phyloP scores from a whole-genome alignment of 1,140 invertebrate species.

The Orchesella cincta region DNA sequence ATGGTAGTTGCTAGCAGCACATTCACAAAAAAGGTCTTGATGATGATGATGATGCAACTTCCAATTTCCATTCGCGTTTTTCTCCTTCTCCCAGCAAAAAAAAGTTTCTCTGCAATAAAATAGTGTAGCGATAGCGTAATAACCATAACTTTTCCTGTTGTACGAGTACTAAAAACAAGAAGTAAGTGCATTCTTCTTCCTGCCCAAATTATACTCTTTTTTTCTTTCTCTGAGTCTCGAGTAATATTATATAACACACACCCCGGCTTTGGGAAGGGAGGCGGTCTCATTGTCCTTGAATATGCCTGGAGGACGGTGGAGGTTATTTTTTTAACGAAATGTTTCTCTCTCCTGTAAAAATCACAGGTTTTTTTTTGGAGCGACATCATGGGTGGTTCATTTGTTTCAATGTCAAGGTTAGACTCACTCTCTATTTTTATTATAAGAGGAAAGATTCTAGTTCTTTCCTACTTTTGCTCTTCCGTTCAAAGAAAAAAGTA shows the following conservation, averaged over 20 bases:
- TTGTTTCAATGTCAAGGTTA: constrained; percentile 14
- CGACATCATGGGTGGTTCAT: neutral
- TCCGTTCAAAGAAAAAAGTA: neutral
- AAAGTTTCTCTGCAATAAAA: neutral
- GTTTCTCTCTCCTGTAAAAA: neutral
- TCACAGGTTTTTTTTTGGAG: neutral
- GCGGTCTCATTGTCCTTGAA: neutral
- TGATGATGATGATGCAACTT: neutral
- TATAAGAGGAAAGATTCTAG: neutral
- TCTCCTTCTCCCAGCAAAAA: neutral
- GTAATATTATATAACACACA: no score
- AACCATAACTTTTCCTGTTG: neutral
- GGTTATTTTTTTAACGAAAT: neutral
- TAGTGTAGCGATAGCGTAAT: neutral
- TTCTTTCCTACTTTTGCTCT: neutral
- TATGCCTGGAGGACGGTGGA: neutral
- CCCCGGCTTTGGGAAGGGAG: neutral
- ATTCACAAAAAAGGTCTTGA: neutral
- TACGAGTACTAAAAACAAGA: neutral
- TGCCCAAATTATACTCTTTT: neutral
- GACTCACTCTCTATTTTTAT: neutral
- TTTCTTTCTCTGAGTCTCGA: neutral
- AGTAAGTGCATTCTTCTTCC: neutral
- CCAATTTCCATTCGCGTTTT: neutral
- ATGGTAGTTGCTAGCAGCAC: no score